Conservation (phyloP, 2,113 vertebrate species). For the Corythornis madagascariensis region DNA sequence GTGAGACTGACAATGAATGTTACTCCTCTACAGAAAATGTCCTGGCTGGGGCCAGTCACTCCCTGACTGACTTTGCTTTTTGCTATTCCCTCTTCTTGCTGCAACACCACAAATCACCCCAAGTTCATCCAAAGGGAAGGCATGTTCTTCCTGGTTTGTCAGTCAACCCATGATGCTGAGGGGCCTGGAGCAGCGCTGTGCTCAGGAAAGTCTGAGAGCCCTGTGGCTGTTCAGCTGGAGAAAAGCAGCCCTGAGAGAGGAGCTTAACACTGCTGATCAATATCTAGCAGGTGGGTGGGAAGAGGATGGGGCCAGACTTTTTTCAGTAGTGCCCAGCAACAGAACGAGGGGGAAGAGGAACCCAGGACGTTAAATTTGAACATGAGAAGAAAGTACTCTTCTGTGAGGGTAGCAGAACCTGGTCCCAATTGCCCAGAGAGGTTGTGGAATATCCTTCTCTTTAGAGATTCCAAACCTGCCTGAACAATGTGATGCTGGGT, state of each 20-base stretch:
- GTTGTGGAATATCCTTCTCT: background rate
- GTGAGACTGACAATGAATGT: accelerated
- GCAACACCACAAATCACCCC: background rate
- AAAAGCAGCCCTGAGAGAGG: background rate
- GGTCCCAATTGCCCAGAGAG: background rate
- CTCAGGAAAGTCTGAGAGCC: background rate
- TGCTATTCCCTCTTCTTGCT: background rate
- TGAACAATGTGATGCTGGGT: background rate
- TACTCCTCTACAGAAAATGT: background rate
- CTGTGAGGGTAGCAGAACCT: background rate
- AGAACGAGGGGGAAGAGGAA: background rate
- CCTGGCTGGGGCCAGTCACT: background rate
- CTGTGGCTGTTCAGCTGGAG: background rate
- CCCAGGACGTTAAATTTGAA: background rate
- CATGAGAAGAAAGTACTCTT: background rate
- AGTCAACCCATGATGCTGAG: background rate
- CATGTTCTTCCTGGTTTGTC: background rate
- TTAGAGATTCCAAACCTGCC: background rate
- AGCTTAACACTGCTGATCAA: background rate
- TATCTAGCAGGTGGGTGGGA: background rate
- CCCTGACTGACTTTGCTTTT: background rate
- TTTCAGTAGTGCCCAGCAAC: background rate
- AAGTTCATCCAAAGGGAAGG: background rate
- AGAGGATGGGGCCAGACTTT: background rate
- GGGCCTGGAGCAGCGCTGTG: background rate